A percentile compares a stretch with the other conserved stretches of the same genome.
These are phyloP conservation scores for Bombus pascuorum DNA, from an alignment of 1,140 invertebrate genomes.

Conservation along the genomic window DNA sequence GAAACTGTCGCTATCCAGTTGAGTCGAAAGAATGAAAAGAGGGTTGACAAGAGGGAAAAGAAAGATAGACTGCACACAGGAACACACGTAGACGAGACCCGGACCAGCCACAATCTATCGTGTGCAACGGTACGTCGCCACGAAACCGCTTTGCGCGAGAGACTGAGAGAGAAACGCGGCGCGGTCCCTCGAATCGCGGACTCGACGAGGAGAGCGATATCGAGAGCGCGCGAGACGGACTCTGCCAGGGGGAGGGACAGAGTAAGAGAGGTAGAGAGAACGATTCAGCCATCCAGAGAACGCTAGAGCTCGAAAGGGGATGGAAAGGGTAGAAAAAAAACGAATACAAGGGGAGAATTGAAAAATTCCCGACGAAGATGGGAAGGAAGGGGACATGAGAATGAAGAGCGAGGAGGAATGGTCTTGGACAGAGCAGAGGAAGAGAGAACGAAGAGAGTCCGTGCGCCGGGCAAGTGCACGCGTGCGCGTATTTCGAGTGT, in stretches of 20 bases:
- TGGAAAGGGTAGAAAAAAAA: background rate
- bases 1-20: background rate
- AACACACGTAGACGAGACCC: conserved; percentile 36
- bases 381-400: background rate
- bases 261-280: background rate
- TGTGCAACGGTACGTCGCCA: conserved; percentile 48
- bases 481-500: conserved; percentile 50
- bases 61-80: background rate
- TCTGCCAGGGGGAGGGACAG: background rate
- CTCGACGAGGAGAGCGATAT: conserved; percentile 29
- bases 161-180: conserved; percentile 62
- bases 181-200: conserved; percentile 36
- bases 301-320: background rate
- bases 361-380: conserved; percentile 26
- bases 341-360: background rate
- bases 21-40: background rate
- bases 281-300: background rate
- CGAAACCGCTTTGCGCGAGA: conserved; percentile 64
- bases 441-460: background rate
- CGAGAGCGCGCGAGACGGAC: conserved; percentile 23
- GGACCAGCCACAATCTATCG: conserved; percentile 62
- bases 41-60: background rate
- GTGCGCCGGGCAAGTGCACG: conserved; percentile 43
- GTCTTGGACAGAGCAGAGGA: background rate
- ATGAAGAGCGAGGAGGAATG: background rate